A percentile compares a stretch with the other conserved stretches of the same genome.
These are phyloP conservation scores for Drosophila barbarae DNA, from an alignment of 2,888 invertebrate genomes.

Conservation along the genomic window DNA sequence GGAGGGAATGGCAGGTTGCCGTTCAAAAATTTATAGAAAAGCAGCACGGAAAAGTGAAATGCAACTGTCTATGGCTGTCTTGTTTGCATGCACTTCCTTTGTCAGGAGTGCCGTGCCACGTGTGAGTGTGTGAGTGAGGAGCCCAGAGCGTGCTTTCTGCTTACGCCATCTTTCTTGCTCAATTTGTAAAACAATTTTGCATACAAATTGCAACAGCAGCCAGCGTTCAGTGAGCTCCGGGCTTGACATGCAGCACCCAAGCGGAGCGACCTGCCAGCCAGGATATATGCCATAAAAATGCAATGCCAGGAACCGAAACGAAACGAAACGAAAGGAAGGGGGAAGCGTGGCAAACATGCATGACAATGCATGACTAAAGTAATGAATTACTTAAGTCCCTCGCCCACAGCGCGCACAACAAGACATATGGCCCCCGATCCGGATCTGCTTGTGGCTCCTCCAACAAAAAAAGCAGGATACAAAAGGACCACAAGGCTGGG, in stretches of 20 bases:
- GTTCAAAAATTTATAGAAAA: slow-evolving; percentile 64
- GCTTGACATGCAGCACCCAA: slow-evolving; percentile 43
- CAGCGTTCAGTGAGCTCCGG: slow-evolving; percentile 42
- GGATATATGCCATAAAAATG: slow-evolving; percentile 61
- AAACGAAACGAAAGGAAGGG: slow-evolving; percentile 1
- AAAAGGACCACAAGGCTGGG: slow-evolving; percentile 5
- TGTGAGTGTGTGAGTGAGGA: slow-evolving; percentile 18
- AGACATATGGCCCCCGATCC: slow-evolving; percentile 55
- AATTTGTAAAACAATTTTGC: slow-evolving; percentile 74
- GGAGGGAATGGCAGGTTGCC: slow-evolving; percentile 16
- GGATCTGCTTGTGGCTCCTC: slow-evolving; percentile 19
- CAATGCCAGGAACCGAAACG: slow-evolving; percentile 51
- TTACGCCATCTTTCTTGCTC: slow-evolving; percentile 74
- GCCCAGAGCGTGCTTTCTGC: slow-evolving; percentile 45
- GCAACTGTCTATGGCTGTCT: slow-evolving; percentile 42
- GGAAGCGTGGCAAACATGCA: slow-evolving; percentile 68
- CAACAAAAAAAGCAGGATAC: neutral
- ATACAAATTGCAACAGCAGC: slow-evolving; percentile 73
- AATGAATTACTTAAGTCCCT: slow-evolving; percentile 69
- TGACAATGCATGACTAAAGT: slow-evolving; percentile 73
- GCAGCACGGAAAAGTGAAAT: slow-evolving; percentile 41
- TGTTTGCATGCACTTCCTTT: slow-evolving; percentile 51
- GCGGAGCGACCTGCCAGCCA: slow-evolving; percentile 21
- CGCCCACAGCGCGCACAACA: slow-evolving; percentile 40
- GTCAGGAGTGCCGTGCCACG: slow-evolving; percentile 17